Evolutionary conservation across 2,797 vertebrate genomes (phyloP), one percentile per base, ranked within the genome.

Genomic region (Sebastiscus albofasciatus): DNA sequence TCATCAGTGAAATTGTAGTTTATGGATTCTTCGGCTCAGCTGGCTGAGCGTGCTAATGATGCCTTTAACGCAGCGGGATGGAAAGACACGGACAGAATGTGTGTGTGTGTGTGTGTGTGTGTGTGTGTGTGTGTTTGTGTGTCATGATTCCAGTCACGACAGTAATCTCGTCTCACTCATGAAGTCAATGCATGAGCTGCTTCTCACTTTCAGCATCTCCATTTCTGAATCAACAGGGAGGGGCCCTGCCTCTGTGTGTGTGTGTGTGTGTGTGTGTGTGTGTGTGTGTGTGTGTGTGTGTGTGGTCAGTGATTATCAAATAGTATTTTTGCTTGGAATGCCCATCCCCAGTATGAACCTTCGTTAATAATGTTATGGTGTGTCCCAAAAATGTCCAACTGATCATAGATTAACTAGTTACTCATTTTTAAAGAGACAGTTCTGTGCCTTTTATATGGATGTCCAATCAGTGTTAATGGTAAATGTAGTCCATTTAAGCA

Each of bases 61-160:
- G 42, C 74, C 26, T 60, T 55, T 29, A 29, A 59, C 39, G 39
- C 4, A 67, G 56, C 3, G 65, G 34, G 46, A 46, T 42, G 26
- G 61, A 60, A 39, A 29, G 55, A 67, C 13, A 42, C 20, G 20
- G 31, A 27, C 13, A 58, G 6, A 13, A 26, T 7, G 26, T 60
- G 27, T 58, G 64, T 34, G 54, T 67, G 20, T 42, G 24, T 61
- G 62, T 61, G 46, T 46, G 12, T 24, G 13, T 58, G 26, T 56
- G 64, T 34, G 52, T 72, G 20, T 33, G 24, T 61, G 62, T 61
- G 39, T 39, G 20, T 42, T 29, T 71, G 34, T 29, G 12, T 24
- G 64, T 49, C 55, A 67, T 14, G 29, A 82, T 73, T 77, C 56
- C 16, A 69, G 80, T 68, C 69, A 77, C 34, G 16, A 22, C 46